Conservation (phyloP, 1,140 invertebrate genomes). For the Drosophila lowei region DNA sequence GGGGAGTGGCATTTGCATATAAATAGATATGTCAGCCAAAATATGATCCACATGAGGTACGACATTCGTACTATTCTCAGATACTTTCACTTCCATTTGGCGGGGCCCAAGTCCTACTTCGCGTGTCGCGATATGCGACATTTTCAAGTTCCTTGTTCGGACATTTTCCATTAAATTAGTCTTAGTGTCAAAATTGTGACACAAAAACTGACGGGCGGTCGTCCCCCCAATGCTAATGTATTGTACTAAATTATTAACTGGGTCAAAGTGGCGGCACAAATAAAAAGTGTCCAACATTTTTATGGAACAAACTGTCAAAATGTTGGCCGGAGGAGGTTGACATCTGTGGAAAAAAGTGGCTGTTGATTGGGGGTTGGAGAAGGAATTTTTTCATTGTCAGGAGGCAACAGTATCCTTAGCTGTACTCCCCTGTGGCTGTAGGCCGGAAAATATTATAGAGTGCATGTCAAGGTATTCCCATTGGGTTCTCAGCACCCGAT, state of each 20-base stretch:
- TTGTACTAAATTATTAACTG: slow-evolving; percentile 63
- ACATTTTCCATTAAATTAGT: slow-evolving; percentile 69
- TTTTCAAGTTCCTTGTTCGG: slow-evolving; percentile 36
- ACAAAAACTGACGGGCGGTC: slow-evolving; percentile 26
- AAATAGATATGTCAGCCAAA: slow-evolving; percentile 75
- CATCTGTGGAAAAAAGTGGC: too few species aligned
- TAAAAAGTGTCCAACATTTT: slow-evolving; percentile 9
- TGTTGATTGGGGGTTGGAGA: too few species aligned
- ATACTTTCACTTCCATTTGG: too few species aligned
- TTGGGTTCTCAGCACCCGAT: too few species aligned
- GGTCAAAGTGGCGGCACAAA: slow-evolving; percentile 33
- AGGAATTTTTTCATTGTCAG: too few species aligned
- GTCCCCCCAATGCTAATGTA: slow-evolving; percentile 29
- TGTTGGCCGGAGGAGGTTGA: background rate
- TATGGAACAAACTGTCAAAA: background rate
- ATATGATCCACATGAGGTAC: slow-evolving; percentile 56
- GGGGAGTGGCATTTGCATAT: slow-evolving; percentile 70
- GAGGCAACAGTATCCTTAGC: too few species aligned
- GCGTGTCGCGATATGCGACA: slow-evolving; percentile 30
- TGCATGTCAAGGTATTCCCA: too few species aligned
- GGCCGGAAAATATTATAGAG: too few species aligned
- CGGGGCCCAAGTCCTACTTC: background rate
- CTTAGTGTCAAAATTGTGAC: slow-evolving; percentile 60
- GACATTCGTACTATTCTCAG: background rate
- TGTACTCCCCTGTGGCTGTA: too few species aligned